These are phyloP conservation scores for Hippopotamyrus pictus DNA, from an alignment of 2,797 vertebrate species.

Conservation along the genomic window DNA sequence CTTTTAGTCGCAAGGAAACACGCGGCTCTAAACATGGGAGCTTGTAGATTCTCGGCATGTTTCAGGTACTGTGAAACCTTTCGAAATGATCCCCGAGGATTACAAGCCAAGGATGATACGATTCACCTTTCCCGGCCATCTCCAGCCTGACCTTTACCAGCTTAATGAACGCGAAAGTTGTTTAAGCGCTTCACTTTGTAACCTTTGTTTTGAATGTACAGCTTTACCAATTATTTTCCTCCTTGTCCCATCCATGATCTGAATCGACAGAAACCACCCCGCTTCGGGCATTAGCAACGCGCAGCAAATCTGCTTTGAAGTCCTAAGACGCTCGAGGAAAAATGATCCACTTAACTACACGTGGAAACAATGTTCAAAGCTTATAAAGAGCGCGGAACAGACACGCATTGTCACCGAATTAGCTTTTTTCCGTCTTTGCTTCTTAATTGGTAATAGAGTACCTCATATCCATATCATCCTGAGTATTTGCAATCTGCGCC, in stretches of 20 bases:
- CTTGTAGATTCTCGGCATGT: background rate
- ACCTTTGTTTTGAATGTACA: slow-evolving; percentile 78
- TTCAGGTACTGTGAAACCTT: background rate
- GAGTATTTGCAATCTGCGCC: slow-evolving; percentile 81
- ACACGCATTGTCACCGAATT: slow-evolving; percentile 99
- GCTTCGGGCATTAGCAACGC: slow-evolving; percentile 98
- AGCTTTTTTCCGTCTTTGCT: slow-evolving; percentile 76
- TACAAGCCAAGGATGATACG: background rate
- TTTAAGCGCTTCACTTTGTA: slow-evolving; percentile 58
- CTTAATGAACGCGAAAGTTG: slow-evolving; percentile 63
- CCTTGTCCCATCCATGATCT: slow-evolving; percentile 71
- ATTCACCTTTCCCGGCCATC: background rate
- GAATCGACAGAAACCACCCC: slow-evolving; percentile 61
- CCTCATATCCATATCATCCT: slow-evolving; percentile 76
- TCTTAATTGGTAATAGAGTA: slow-evolving; percentile 86
- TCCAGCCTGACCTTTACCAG: background rate
- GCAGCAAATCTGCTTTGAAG: slow-evolving; percentile 97
- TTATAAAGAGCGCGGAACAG: slow-evolving; percentile 97
- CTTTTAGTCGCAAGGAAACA: background rate
- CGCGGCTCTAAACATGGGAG: background rate
- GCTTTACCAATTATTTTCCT: slow-evolving; percentile 82
- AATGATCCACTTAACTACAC: slow-evolving; percentile 90
- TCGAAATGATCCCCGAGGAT: background rate
- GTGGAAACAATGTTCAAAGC: slow-evolving; percentile 93
- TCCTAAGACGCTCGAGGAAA: slow-evolving; percentile 94